Base-by-base conservation (phyloP, 2,113 vertebrate species). In the Aspidoscelis tigris region DNA sequence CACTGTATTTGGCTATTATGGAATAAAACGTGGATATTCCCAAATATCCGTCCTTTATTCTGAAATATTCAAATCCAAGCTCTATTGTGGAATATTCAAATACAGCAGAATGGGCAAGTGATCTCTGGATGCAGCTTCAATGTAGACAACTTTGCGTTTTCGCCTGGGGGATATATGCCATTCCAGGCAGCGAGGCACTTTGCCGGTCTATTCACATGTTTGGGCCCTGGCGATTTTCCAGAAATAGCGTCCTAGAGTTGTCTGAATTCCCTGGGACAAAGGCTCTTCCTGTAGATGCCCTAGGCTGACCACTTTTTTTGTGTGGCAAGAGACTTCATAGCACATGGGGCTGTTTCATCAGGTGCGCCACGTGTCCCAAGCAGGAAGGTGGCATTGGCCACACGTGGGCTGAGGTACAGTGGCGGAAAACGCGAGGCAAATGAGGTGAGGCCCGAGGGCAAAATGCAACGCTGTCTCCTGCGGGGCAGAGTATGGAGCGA, bases 251-350 rank as follows among this genome's bases (percentile, higher is more conserved):
- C 22, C 7, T 75, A 58, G n/a, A 0, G 3, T 16, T 50, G 78
- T 55, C 66, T 22, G 66, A 66, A 53, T 47, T 16, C 68, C 47
- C 21, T 39, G 68, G 50, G 55, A 10, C 0, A 73, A 55, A 8
- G 43, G 14, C 43, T 82, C 65, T 16, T 84, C 81, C 74, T 44
- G 1, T 61, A 47, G 33, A 16, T 41, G 3, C 76, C 66, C 43
- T 82, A 50, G 41, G 41, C 81, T 74, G 43, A 72, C 39, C 80
- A 64, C 39, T 26, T 47, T 82, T 82, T 33, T 33, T 33, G 33
- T 74, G 71, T 74, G 69, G 41, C 78, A 18, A 41, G 76, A 78
- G 55, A 66, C 79, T 81, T 41, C 50, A 43, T 82, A 47, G 81
- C 72, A 75, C 50, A 66, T 2, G 7, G 33, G 81, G 47, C 65